Evolutionary conservation across 2,113 vertebrate genomes (phyloP).

Genomic region (Danionella cerebrum): DNA sequence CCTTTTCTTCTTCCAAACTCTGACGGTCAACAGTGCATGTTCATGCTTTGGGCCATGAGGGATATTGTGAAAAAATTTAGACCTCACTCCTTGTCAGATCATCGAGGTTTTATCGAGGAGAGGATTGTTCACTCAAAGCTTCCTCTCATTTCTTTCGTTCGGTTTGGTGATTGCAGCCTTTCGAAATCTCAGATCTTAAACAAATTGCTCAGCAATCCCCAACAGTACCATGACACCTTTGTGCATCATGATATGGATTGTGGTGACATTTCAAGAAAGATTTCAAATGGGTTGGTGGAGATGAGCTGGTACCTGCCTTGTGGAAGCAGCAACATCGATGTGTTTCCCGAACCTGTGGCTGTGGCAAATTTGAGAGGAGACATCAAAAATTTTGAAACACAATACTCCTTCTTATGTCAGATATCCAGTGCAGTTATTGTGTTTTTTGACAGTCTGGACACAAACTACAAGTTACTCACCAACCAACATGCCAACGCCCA

Average conservation of each 20-base stretch:
- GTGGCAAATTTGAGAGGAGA: slow-evolving; percentile 64
- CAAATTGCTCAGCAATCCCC: slow-evolving; percentile 55
- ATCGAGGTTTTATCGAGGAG: slow-evolving; percentile 44
- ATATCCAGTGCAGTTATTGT: slow-evolving; percentile 67
- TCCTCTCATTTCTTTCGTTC: slow-evolving; percentile 67
- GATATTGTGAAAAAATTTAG: slow-evolving; percentile 56
- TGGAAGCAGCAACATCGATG: slow-evolving; percentile 46
- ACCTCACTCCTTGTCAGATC: slow-evolving; percentile 37
- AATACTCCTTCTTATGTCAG: slow-evolving; percentile 63
- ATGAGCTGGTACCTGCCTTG: slow-evolving; percentile 67
- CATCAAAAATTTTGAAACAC: slow-evolving; percentile 48
- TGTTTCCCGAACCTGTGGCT: slow-evolving; percentile 60
- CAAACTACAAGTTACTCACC: slow-evolving; percentile 46
- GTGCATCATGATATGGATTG: slow-evolving; percentile 53
- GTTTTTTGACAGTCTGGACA: slow-evolving; percentile 53
- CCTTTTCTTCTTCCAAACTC: slow-evolving; percentile 65
- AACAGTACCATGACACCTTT: slow-evolving; percentile 59
- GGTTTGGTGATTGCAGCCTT: slow-evolving; percentile 59
- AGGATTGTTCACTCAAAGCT: slow-evolving; percentile 49
- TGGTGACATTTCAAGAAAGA: slow-evolving; percentile 50
- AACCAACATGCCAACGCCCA: slow-evolving; percentile 36
- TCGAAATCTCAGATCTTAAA: slow-evolving; percentile 73
- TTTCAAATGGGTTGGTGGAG: slow-evolving; percentile 68
- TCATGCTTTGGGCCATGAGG: slow-evolving; percentile 65
- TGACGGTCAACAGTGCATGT: slow-evolving; percentile 50